A percentile compares a stretch with the other conserved stretches of the same genome.
phyloP scores from a whole-genome alignment of 2,888 invertebrate species.

The Scaptomyza reducta region DNA sequence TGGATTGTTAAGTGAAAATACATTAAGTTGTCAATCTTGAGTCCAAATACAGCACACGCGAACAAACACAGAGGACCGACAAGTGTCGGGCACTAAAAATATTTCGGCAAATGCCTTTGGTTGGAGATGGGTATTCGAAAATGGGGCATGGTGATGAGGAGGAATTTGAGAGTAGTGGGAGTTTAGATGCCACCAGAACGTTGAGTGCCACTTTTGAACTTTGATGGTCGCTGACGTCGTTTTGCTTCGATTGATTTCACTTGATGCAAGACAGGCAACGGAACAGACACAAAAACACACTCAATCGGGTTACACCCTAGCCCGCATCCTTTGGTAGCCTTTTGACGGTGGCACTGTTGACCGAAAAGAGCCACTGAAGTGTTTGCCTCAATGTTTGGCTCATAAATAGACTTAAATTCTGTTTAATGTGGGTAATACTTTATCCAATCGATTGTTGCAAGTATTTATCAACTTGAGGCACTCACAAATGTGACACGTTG shows the following conservation, averaged over 20 bases:
- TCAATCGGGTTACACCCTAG: constrained; percentile 11
- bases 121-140: constrained; percentile 3
- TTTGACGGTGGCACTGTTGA: constrained; percentile 4
- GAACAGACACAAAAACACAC: neutral
- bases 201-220: constrained; percentile 77
- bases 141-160: neutral
- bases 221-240: constrained; percentile 61
- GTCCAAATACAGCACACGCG: constrained; percentile 38
- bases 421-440: constrained; percentile 1
- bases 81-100: constrained; percentile 60
- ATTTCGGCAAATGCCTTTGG: constrained; percentile 60
- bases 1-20: constrained; percentile 63
- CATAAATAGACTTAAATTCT: constrained; percentile 43
- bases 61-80: constrained; percentile 18
- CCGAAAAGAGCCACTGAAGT: constrained; percentile 41
- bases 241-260: constrained; percentile 67
- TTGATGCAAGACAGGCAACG: constrained; percentile 27
- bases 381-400: constrained; percentile 27
- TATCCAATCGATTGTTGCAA: constrained; percentile 1
- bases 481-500: constrained; percentile 16
- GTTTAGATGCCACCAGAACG: constrained; percentile 41
- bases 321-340: neutral
- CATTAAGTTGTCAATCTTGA: constrained; percentile 79
- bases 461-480: constrained; percentile 20
- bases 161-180: neutral